Base-by-base conservation (phyloP, 2,113 vertebrate species). In the Sardina pilchardus region DNA sequence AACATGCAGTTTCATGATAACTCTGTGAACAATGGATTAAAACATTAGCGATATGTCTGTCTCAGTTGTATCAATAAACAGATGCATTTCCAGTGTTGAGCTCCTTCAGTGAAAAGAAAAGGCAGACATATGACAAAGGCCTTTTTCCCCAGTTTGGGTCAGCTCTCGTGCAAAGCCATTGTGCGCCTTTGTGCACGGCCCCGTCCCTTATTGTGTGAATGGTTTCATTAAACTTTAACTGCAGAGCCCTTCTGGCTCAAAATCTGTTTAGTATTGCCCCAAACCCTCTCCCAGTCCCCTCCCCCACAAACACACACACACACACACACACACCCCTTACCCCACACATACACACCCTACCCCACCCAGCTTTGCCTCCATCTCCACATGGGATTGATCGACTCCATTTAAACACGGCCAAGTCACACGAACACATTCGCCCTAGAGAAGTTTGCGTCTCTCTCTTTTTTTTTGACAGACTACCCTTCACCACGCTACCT, bases 401-500 rank as follows among this genome's bases (percentile, higher is more conserved):
- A 93, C 94, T 93, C 92, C 89, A 94, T 95, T 95, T 95, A 94
- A 95, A 91, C 91, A 90, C 81, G 53, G 91, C 92, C 82, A 89
- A 94, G 90, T 93, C 91, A 87, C 85, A 92, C 88, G 92, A 92
- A 92, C 88, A 85, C 91, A 92, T 92, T 92, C 93, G 91, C 92
- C 93, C 94, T 94, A 93, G 93, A 95, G 94, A 95, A 95, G 92
- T 93, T 92, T 90, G 9, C 89, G 85, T 94, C 91, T 93, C 34
- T 78, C 24, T 71, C 34, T 30, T 71, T 71, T 30, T 71, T 71
- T 94, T 95, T 95, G 95, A 93, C 93, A 95, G 94, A 94, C 94
- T 93, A 90, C 71, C 91, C 92, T 94, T 88, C 89, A 84, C 89
- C 93, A 92, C 93, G 36, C 34, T 34, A 36, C 71, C 67, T 75